Conservation (phyloP, 2,113 vertebrate species). For the Xiphophorus couchianus region DNA sequence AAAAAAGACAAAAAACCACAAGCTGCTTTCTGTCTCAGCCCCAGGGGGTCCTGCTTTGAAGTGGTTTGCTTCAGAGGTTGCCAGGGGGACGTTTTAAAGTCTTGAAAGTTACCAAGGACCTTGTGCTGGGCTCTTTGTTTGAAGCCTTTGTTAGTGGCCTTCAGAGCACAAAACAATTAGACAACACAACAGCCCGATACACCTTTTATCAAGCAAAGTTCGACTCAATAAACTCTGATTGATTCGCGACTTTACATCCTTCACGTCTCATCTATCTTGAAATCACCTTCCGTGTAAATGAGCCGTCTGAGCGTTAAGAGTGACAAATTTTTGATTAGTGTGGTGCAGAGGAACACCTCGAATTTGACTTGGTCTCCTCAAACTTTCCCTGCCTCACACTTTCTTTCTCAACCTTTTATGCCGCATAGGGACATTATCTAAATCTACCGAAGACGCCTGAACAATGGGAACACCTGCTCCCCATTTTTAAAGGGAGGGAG, state of each 20-base stretch:
- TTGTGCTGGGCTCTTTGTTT: conserved; percentile 54
- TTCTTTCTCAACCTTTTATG: no score
- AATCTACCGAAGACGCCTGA: no score
- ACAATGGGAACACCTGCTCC: no score
- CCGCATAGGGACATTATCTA: no score
- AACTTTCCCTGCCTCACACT: no score
- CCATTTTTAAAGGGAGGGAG: no score
- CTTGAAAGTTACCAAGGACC: conserved; percentile 41
- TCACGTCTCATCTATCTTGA: conserved; percentile 18
- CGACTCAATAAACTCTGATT: conserved; percentile 21
- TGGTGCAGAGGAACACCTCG: not conserved
- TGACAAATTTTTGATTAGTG: not conserved
- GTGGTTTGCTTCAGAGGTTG: conserved; percentile 72
- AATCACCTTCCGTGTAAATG: conserved; percentile 24
- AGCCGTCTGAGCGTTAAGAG: conserved; percentile 23
- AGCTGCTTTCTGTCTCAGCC: conserved; percentile 63
- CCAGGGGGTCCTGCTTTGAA: conserved; percentile 71
- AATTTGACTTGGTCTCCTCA: not conserved
- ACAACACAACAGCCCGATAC: conserved; percentile 26
- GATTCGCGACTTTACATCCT: conserved; percentile 18
- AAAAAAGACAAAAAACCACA: conserved; percentile 53
- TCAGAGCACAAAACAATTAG: conserved; percentile 46
- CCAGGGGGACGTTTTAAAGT: conserved; percentile 3
- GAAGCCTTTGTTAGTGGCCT: conserved; percentile 46
- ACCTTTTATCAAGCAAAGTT: conserved; percentile 44